Evolutionary conservation across 2,113 vertebrate species (phyloP).

Genomic region (Rhombomys opimus): DNA sequence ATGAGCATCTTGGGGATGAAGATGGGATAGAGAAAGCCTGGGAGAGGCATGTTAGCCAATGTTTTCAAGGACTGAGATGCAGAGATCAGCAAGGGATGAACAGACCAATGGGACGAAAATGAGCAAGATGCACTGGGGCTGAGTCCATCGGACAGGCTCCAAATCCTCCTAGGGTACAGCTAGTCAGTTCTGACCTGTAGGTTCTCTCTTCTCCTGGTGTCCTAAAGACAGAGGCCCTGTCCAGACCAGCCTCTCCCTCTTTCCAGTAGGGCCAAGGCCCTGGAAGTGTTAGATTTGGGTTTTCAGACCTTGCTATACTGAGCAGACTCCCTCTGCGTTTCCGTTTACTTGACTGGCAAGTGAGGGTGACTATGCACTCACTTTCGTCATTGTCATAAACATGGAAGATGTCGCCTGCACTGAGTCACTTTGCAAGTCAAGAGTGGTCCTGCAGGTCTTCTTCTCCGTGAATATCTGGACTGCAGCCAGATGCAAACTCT

Average conservation of each 20-base stretch:
- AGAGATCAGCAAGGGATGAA: not conserved
- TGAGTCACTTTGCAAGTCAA: not conserved
- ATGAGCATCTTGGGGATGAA: not conserved
- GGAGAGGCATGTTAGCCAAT: not conserved
- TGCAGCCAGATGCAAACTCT: not conserved
- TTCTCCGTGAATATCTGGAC: not conserved
- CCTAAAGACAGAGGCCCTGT: not conserved
- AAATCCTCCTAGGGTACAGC: not conserved
- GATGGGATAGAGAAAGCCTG: not conserved
- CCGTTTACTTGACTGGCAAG: not conserved
- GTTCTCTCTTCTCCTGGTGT: not conserved
- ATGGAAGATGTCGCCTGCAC: not conserved
- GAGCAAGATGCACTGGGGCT: not conserved
- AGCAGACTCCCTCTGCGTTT: not conserved
- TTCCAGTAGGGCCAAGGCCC: not conserved
- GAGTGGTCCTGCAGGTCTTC: not conserved
- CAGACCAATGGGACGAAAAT: not conserved
- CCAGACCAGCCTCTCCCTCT: not conserved
- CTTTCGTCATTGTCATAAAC: not conserved
- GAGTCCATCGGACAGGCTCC: rapidly evolving
- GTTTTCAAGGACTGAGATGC: not conserved
- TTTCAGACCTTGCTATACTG: not conserved
- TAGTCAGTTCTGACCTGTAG: not conserved
- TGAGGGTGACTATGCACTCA: not conserved
- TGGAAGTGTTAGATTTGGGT: not conserved